Conservation (phyloP, 1,140 invertebrate species). For the Helicoverpa zea region DNA sequence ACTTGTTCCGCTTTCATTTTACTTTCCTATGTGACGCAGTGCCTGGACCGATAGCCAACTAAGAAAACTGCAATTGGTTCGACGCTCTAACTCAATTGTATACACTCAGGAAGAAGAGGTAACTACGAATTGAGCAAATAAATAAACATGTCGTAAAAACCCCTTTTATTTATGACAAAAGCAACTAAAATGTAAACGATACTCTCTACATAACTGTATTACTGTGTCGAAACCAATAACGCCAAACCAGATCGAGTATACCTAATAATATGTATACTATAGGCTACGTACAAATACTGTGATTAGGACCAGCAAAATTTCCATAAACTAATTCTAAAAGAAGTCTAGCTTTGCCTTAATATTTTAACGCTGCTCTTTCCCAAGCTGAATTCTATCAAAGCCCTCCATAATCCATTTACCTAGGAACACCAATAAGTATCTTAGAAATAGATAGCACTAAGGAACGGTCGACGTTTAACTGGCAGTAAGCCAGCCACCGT, state of each 20-base stretch:
- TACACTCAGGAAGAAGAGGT: no score
- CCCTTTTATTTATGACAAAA: no score
- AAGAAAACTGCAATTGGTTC: background rate
- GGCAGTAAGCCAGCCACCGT: slow-evolving; percentile 41
- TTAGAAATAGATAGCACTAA: slow-evolving; percentile 44
- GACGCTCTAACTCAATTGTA: background rate
- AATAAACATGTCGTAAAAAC: no score
- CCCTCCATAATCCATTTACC: slow-evolving; percentile 41
- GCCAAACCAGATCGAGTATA: no score
- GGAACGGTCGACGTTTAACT: slow-evolving; percentile 32
- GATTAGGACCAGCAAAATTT: no score
- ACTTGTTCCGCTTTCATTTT: slow-evolving; percentile 65
- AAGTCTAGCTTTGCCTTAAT: background rate
- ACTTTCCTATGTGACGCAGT: slow-evolving; percentile 63
- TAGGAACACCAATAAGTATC: slow-evolving; percentile 44
- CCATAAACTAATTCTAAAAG: background rate
- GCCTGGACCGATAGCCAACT: slow-evolving; percentile 15
- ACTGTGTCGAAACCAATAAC: no score
- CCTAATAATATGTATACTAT: no score
- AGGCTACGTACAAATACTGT: no score
- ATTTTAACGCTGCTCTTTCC: slow-evolving; percentile 21
- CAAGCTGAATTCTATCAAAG: slow-evolving; percentile 20
- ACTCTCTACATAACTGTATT: no score
- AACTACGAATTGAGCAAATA: no score
- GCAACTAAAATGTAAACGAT: no score